Evolutionary conservation across 2,888 invertebrate genomes (phyloP).

Genomic region (Trissoscelio sp.): DNA sequence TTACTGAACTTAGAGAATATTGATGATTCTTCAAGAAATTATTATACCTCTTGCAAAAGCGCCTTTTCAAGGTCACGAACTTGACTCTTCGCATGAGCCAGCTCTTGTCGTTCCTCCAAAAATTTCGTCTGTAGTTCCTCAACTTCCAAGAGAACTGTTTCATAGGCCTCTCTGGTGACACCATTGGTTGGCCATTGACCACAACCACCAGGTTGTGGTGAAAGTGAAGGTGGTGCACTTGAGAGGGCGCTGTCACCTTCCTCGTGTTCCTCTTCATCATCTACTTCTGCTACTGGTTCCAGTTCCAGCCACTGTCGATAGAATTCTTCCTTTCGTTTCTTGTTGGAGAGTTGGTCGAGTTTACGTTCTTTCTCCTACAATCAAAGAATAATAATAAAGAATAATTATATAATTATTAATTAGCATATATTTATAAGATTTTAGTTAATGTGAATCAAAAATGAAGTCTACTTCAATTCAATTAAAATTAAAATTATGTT

Average conservation of each 20-base stretch:
- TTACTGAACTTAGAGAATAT: no score
- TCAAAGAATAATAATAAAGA: no score
- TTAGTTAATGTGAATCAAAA: no score
- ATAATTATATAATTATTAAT: no score
- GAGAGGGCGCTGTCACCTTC: slow-evolving; percentile 89
- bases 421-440: no score
- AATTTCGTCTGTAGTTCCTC: slow-evolving; percentile 77
- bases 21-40: no score
- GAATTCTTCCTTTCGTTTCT: slow-evolving; percentile 79
- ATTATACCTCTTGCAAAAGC: slow-evolving; percentile 83
- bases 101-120: slow-evolving; percentile 82
- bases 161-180: slow-evolving; percentile 79
- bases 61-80: slow-evolving; percentile 84
- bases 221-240: slow-evolving; percentile 88
- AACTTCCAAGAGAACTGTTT: slow-evolving; percentile 80
- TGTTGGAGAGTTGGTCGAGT: slow-evolving; percentile 79
- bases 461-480: no score
- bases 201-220: slow-evolving; percentile 86
- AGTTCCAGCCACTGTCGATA: slow-evolving; percentile 80
- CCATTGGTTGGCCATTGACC: slow-evolving; percentile 71
- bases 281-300: slow-evolving; percentile 81
- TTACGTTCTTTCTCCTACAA: slow-evolving; percentile 79
- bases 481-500: no score
- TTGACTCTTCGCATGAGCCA: slow-evolving; percentile 84
- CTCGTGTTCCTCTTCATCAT: slow-evolving; percentile 80